Evolutionary conservation across 2,888 invertebrate genomes (phyloP).

Genomic region (Nomada goodeniana): DNA sequence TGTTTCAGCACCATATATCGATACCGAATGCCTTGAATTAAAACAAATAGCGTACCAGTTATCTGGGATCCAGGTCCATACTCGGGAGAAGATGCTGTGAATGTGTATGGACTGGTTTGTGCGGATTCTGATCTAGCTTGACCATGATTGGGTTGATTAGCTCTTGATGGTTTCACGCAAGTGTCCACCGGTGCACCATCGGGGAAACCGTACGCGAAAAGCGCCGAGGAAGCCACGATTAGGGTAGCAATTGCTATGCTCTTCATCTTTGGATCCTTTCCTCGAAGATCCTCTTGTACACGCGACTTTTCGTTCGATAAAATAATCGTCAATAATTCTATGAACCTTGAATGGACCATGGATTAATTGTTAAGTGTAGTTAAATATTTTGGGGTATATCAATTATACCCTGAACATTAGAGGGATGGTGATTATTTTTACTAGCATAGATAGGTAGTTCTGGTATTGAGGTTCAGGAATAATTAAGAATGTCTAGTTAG

Average conservation of each 20-base stretch:
- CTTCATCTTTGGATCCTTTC: conserved; percentile 23
- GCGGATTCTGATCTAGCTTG: conserved; percentile 89
- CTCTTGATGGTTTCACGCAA: conserved; percentile 89
- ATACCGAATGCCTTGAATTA: background rate
- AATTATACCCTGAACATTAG: too few relatives aligned
- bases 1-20: too few relatives aligned
- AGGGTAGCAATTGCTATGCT: conserved; percentile 37
- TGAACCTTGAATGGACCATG: background rate
- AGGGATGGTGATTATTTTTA: too few relatives aligned
- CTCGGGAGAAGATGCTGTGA: conserved; percentile 87
- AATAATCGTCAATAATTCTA: background rate
- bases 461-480: background rate
- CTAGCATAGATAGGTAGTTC: too few relatives aligned
- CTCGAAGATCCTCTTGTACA: conserved; percentile 6
- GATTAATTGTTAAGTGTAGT: too few relatives aligned
- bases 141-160: conserved; percentile 92
- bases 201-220: conserved; percentile 87
- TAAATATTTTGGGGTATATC: too few relatives aligned
- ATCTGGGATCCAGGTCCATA: conserved; percentile 90
- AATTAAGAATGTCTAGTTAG: background rate
- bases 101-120: conserved; percentile 88
- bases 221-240: conserved; percentile 59
- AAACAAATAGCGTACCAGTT: conserved; percentile 85
- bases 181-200: conserved; percentile 93
- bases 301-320: conserved; percentile 1